These are phyloP conservation scores for Autographa gamma DNA, from an alignment of 2,888 invertebrate genomes.

Conservation along the genomic window DNA sequence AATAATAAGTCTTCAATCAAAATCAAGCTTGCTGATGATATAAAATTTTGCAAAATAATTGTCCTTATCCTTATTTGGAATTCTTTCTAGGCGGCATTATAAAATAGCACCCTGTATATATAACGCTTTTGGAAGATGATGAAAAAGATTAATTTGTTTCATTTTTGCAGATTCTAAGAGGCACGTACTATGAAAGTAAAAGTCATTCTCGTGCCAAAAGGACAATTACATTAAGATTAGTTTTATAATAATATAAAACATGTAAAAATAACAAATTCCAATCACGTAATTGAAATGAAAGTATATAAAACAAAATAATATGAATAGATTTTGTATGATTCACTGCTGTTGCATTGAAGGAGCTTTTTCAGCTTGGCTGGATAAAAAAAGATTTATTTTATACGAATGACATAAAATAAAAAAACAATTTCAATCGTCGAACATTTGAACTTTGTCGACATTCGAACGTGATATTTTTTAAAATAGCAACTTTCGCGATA, in stretches of 20 bases:
- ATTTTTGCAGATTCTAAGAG: background rate
- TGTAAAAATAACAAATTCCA: background rate
- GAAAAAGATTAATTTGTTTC: background rate
- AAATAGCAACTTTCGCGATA: background rate
- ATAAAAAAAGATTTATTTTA: background rate
- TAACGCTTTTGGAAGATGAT: background rate
- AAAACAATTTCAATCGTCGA: background rate
- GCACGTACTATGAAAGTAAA: background rate
- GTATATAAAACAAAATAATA: background rate
- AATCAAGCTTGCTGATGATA: too few species aligned
- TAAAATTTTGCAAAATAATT: too few species aligned
- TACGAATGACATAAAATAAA: background rate
- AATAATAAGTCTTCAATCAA: background rate
- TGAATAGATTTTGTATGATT: background rate
- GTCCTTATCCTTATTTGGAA: too few species aligned
- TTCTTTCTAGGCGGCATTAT: too few species aligned
- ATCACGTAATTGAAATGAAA: slow-evolving; percentile 1
- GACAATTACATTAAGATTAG: background rate
- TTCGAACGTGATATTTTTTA: background rate
- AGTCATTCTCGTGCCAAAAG: background rate
- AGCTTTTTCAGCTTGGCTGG: background rate
- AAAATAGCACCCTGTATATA: too few species aligned
- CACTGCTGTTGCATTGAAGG: background rate
- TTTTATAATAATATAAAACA: background rate
- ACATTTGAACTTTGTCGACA: background rate